Percentiles rank a stretch among this genome's conserved stretches.
phyloP scores from a whole-genome alignment of 2,113 vertebrate genomes.

The Charadrius vociferus region DNA sequence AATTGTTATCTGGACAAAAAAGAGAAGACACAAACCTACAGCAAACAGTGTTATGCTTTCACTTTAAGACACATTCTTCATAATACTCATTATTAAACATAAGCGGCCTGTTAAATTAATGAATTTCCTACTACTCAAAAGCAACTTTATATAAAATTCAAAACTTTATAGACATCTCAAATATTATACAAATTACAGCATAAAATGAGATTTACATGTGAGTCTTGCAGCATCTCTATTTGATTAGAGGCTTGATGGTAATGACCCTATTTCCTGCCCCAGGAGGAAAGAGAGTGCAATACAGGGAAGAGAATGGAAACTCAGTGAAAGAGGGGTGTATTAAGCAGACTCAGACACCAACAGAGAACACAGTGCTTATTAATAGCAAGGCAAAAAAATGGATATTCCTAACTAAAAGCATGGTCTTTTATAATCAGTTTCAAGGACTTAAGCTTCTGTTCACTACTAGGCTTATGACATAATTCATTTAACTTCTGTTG shows the following conservation, averaged over 20 bases:
- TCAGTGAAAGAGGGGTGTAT: not conserved
- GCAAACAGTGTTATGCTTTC: not conserved
- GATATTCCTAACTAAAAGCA: not conserved
- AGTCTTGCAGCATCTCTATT: not conserved
- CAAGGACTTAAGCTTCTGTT: not conserved
- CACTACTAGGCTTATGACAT: not conserved
- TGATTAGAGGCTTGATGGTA: not conserved
- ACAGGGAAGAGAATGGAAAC: not conserved
- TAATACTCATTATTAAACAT: not conserved
- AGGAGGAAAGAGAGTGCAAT: not conserved
- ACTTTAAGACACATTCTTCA: not conserved
- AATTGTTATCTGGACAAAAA: not conserved
- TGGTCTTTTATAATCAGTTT: not conserved
- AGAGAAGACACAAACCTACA: not conserved
- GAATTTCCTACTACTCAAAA: not conserved
- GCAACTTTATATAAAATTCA: not conserved
- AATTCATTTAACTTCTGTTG: not conserved
- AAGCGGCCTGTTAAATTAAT: not conserved
- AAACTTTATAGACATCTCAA: not conserved
- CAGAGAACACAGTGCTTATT: not conserved
- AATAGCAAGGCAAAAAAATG: not conserved
- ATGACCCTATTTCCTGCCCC: not conserved
- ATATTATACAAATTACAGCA: not conserved
- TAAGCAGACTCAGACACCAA: not conserved
- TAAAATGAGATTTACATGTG: not conserved